Evolutionary conservation across 1,140 invertebrate species (phyloP), one percentile per base, ranked within the genome.

Genomic region (Drosophila parvula): DNA sequence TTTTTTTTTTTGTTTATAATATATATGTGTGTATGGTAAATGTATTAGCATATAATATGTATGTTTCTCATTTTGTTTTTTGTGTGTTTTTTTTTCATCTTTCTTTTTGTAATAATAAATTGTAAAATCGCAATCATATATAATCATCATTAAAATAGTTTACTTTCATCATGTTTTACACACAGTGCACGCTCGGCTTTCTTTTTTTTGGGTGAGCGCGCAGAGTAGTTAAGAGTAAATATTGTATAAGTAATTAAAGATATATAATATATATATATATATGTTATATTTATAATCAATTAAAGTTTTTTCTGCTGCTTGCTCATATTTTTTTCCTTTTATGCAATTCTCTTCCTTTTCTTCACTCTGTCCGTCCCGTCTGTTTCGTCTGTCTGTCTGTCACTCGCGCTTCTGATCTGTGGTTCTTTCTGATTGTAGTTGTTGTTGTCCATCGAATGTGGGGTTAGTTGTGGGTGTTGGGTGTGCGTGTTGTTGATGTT

Each of bases 81-180:
- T 45, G 30, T 75, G 16, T 50, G 22, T 65, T 75, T 44, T 55
- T 61, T 71, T 78, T 78, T 45, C 59, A 75, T 79, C 53, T 55
- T 69, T 61, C 67, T 55, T 63, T 81, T 51, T 81, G 61, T 81
- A 83, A 79, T 84, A 82, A 88, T 86, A 86, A 82, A 86, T 81
- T 79, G 84, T 88, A 89, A 88, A 89, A 89, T 88, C 84, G 84
- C 82, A 83, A 78, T 77, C 74, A 77, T 71, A 77, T 71, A 79
- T 82, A 65, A 85, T 81, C 68, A 78, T 86, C 67, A 78, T 79
- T 88, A 75, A 81, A 89, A 84, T 81, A 89, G 78, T 89, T 89
- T 58, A 61, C 67, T 63, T 78, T 79, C 68, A 78, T 73, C 59
- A 65, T 85, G 62, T 74, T 84, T 79, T 77, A 69, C 69, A 80